Conservation (phyloP, 2,888 invertebrate species). For the Cephus spinipes region DNA sequence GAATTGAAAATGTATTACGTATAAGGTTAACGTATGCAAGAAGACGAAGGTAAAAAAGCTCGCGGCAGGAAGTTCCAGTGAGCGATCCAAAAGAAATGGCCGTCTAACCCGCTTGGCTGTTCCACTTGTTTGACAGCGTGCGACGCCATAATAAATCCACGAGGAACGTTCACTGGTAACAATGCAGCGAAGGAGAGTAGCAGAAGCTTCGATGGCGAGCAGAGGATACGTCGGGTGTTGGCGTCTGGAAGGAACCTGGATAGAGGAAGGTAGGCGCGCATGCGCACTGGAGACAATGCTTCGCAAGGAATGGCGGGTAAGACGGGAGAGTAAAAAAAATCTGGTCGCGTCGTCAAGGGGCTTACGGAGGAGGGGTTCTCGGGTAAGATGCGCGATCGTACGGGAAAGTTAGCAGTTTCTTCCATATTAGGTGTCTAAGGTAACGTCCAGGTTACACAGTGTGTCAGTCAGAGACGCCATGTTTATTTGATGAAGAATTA, state of each 20-base stretch:
- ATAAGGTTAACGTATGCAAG: too few species aligned
- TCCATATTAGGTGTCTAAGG: constrained; percentile 17
- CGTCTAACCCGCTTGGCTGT: constrained; percentile 10
- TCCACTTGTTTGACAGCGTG: constrained; percentile 3
- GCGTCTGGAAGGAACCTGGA: not conserved
- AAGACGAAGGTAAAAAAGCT: not conserved
- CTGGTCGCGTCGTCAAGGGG: constrained; percentile 16
- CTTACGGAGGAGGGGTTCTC: constrained; percentile 10
- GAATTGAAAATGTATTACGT: not conserved
- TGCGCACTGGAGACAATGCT: constrained; percentile 8
- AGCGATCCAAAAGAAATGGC: not conserved
- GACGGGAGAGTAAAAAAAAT: constrained; percentile 11
- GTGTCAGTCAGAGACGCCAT: not conserved
- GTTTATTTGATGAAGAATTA: not conserved
- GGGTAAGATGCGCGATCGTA: constrained; percentile 11
- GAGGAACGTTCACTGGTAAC: not conserved
- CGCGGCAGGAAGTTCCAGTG: not conserved
- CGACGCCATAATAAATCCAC: not conserved
- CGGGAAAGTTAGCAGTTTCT: constrained; percentile 24
- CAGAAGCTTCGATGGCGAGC: not conserved
- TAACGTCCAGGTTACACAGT: constrained; percentile 8
- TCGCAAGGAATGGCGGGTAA: not conserved
- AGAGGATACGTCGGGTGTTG: not conserved
- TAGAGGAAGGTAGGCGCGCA: not conserved
- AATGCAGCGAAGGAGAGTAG: constrained; percentile 10